Percentiles rank a stretch among this genome's conserved stretches.
Evolutionary conservation across 2,888 invertebrate genomes (phyloP).

Genomic region (Serripes groenlandicus): DNA sequence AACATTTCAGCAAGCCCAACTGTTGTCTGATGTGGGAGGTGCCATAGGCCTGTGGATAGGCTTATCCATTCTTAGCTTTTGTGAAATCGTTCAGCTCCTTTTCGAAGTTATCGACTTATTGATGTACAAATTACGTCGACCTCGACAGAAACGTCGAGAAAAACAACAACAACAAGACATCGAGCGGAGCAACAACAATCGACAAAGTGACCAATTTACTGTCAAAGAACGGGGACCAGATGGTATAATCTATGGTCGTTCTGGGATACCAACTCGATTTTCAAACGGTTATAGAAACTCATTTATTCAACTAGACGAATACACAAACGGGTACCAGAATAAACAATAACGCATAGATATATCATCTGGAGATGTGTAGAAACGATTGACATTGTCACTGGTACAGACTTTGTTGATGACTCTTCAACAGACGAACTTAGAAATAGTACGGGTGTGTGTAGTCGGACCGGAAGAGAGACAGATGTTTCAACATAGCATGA

Average conservation of each 20-base stretch:
- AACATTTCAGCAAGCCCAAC: constrained; percentile 66
- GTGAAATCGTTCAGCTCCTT: constrained; percentile 70
- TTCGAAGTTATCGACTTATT: constrained; percentile 60
- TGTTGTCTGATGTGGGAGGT: constrained; percentile 73
- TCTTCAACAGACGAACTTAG: too few species aligned
- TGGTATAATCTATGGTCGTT: not conserved
- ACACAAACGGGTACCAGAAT: too few species aligned
- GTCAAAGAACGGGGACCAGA: not conserved
- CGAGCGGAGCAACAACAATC: not conserved
- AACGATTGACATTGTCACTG: too few species aligned
- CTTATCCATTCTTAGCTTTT: constrained; percentile 68
- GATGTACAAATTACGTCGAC: constrained; percentile 12
- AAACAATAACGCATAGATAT: too few species aligned
- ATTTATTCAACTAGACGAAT: too few species aligned
- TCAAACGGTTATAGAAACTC: not conserved
- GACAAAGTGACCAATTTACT: not conserved
- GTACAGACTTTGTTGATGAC: too few species aligned
- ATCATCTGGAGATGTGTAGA: too few species aligned
- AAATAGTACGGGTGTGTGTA: too few species aligned
- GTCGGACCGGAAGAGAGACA: too few species aligned
- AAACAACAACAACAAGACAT: not conserved
- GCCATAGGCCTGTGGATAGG: constrained; percentile 75
- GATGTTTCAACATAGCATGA: too few species aligned
- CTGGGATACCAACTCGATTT: not conserved
- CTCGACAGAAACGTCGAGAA: not conserved